Percentiles rank a stretch among this genome's conserved stretches.
phyloP scores from a whole-genome alignment of 2,888 invertebrate species.

The Drosophila lutescens region DNA sequence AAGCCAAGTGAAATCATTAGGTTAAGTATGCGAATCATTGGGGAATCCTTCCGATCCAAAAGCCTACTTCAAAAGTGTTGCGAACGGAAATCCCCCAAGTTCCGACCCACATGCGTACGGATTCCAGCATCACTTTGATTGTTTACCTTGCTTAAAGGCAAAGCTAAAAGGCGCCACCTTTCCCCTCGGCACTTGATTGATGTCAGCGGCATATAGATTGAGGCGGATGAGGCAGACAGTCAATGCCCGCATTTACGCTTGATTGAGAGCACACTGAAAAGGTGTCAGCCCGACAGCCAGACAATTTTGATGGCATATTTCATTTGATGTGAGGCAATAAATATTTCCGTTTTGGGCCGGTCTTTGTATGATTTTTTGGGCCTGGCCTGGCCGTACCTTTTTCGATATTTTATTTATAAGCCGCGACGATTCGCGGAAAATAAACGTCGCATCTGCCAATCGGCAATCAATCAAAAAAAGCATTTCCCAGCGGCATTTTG shows the following conservation, averaged over 20 bases:
- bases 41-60: constrained; percentile 26
- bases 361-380: constrained; percentile 24
- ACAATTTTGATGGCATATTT: constrained; percentile 77
- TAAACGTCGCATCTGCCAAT: constrained; percentile 75
- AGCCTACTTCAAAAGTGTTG: constrained; percentile 17
- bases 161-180: constrained; percentile 27
- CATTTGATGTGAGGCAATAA: constrained; percentile 74
- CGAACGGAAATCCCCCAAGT: constrained; percentile 22
- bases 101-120: constrained; percentile 14
- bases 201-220: constrained; percentile 50
- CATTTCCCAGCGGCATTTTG: constrained; percentile 58
- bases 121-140: constrained; percentile 18
- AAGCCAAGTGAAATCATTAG: constrained; percentile 17
- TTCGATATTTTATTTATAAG: constrained; percentile 75
- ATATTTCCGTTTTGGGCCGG: constrained; percentile 52
- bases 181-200: constrained; percentile 70
- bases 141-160: constrained; percentile 52
- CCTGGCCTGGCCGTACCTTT: constrained; percentile 34
- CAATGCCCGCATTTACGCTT: constrained; percentile 60
- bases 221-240: constrained; percentile 7
- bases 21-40: constrained; percentile 7
- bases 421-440: constrained; percentile 53
- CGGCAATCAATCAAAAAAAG: constrained; percentile 75
- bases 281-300: constrained; percentile 69
- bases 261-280: constrained; percentile 68